Base-by-base conservation (phyloP, 2,888 invertebrate genomes). In the Harpagoxenus sublaevis region DNA sequence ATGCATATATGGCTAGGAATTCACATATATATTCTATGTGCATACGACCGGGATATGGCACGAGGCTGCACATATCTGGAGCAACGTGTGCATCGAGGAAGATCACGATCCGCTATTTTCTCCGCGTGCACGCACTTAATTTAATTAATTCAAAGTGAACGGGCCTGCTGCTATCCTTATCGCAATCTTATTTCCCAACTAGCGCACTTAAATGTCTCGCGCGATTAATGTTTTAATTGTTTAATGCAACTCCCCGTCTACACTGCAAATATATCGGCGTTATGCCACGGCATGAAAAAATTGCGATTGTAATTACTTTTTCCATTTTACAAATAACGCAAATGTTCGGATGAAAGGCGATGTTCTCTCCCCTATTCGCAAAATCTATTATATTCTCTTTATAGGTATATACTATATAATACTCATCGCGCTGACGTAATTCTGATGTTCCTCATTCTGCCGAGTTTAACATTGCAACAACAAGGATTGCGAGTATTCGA, bases 1-100 rank as follows among this genome's bases (percentile, higher is more conserved):
- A 75, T 63, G 82, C 85, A 75, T 86, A 48, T 70, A 84, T 57
- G 73, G 39, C 39, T 86, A 87, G 78, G 66, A 55, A 84, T 85
- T 73, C 73, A 83, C 60, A 23, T 23, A 70, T 87, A 82, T 84
- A 86, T 71, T 71, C 70, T 71, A 62, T 66, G 85, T 55, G 71
- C 51, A 77, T 74, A 68, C 77, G 79, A 86, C 68, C 68, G 73
- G 71, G 66, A 28, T 83, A 55, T 63, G 15, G 42, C 45, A 42
- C 23, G 57, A 68, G 15, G 15, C 42, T 66, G 35, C n/a, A 62
- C 60, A 18, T 48, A 66, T 48, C 15, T 42, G 66, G 39, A 62
- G n/a, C 60, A 28, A 39, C 35, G 48, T 42, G 31, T 71, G 42
- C 51, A 8, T 63, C 39, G 28, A 83, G 65, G 48, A 68, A 62